Percentiles rank a stretch among this genome's conserved stretches.
Evolutionary conservation across 2,888 invertebrate species (phyloP).

Genomic region (Lasius platythorax): DNA sequence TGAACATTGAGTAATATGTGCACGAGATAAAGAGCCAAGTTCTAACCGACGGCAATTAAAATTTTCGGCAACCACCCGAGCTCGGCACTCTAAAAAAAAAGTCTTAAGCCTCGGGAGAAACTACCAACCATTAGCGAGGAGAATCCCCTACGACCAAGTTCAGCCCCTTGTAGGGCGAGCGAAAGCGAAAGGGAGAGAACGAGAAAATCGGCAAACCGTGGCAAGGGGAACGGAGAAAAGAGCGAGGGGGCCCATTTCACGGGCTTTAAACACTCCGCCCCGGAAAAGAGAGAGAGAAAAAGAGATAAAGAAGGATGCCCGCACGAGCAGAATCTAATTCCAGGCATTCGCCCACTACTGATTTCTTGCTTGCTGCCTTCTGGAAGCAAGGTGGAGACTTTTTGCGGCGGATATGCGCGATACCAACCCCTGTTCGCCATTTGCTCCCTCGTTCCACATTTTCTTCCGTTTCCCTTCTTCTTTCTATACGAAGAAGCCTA

Average conservation of each 20-base stretch:
- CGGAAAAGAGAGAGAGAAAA: slow-evolving; percentile 27
- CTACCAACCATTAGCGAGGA: slow-evolving; percentile 38
- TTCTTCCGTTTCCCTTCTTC: slow-evolving; percentile 41
- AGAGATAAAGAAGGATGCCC: slow-evolving; percentile 30
- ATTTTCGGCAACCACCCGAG: slow-evolving; percentile 40
- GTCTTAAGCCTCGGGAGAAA: slow-evolving; percentile 19
- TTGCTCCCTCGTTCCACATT: background rate
- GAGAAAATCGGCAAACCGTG: slow-evolving; percentile 15
- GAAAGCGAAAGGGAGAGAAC: slow-evolving; percentile 46
- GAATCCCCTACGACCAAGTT: slow-evolving; percentile 32
- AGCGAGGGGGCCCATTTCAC: slow-evolving; percentile 66
- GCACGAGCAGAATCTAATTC: slow-evolving; percentile 58
- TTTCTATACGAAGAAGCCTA: slow-evolving; percentile 47
- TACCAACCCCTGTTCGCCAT: slow-evolving; percentile 34
- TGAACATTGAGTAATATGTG: slow-evolving; percentile 15
- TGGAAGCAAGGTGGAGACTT: slow-evolving; percentile 43
- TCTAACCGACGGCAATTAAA: slow-evolving; percentile 37
- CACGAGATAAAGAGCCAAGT: slow-evolving; percentile 14
- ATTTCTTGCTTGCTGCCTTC: slow-evolving; percentile 56
- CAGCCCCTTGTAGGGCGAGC: slow-evolving; percentile 19
- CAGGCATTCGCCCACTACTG: slow-evolving; percentile 50
- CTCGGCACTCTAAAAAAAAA: slow-evolving; percentile 4
- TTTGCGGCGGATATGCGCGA: slow-evolving; percentile 56
- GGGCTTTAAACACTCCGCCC: slow-evolving; percentile 69
- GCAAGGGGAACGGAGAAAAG: background rate